These are phyloP conservation scores for Pandion haliaetus DNA, from an alignment of 2,113 vertebrate genomes.

Conservation along the genomic window DNA sequence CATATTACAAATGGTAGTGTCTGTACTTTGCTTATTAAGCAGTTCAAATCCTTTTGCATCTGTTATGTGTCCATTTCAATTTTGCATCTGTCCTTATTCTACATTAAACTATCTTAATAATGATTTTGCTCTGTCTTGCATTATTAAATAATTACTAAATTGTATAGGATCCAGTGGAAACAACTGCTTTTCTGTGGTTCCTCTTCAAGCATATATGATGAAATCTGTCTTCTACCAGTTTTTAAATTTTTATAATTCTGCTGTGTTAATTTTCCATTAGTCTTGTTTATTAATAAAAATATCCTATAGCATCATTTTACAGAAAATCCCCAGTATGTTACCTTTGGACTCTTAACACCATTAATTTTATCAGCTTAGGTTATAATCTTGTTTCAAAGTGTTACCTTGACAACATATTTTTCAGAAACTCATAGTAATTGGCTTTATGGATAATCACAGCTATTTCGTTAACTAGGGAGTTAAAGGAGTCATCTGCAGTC, in stretches of 20 bases:
- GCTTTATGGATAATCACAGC: neutral
- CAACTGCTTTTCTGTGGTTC: neutral
- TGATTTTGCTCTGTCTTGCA: neutral
- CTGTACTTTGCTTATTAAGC: neutral
- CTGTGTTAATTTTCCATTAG: neutral
- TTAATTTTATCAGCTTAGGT: neutral
- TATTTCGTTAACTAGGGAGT: neutral
- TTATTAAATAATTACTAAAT: neutral
- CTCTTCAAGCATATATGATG: neutral
- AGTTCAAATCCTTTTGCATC: neutral
- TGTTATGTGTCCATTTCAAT: neutral
- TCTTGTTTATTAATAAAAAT: neutral
- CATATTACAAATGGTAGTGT: neutral
- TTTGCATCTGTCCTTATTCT: neutral
- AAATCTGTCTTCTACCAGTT: neutral
- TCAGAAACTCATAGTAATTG: neutral
- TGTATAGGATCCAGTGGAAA: neutral
- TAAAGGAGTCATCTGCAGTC: neutral
- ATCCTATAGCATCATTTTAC: neutral
- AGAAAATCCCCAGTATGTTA: neutral
- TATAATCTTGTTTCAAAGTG: neutral
- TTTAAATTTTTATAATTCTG: neutral
- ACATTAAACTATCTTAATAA: neutral
- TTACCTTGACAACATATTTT: neutral
- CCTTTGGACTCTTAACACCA: neutral